Conservation (phyloP, 2,888 invertebrate genomes). For the Tanytarsus gracilentus region DNA sequence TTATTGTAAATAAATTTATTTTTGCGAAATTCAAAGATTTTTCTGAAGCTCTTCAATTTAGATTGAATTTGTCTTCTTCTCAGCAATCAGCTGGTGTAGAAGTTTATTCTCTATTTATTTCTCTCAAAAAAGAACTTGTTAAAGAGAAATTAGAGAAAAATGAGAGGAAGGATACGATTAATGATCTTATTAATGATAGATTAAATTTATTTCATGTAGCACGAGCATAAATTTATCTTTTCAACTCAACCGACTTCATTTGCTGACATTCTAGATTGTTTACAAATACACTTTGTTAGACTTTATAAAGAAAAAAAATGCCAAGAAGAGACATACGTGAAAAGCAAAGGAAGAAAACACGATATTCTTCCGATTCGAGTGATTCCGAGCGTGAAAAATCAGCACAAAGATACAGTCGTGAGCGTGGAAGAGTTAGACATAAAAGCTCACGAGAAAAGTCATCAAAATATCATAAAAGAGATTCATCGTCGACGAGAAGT, state of each 20-base stretch:
- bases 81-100: no score
- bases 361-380: slow-evolving; percentile 13
- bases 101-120: no score
- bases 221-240: no score
- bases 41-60: no score
- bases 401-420: neutral
- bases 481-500: neutral
- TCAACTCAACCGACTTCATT: no score
- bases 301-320: no score
- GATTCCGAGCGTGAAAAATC: slow-evolving; percentile 1
- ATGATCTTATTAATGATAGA: no score
- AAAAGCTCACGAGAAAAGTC: neutral
- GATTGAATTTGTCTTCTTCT: no score
- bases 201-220: no score
- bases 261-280: neutral
- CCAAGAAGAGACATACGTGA: slow-evolving; percentile 7
- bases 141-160: no score
- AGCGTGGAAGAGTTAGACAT: neutral
- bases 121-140: no score
- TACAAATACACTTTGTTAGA: neutral
- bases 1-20: slow-evolving; percentile 3
- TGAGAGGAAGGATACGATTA: no score
- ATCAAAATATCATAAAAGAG: neutral
- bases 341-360: neutral
- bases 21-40: neutral